phyloP scores from a whole-genome alignment of 2,888 invertebrate species.

The Drosophila mettleri region DNA sequence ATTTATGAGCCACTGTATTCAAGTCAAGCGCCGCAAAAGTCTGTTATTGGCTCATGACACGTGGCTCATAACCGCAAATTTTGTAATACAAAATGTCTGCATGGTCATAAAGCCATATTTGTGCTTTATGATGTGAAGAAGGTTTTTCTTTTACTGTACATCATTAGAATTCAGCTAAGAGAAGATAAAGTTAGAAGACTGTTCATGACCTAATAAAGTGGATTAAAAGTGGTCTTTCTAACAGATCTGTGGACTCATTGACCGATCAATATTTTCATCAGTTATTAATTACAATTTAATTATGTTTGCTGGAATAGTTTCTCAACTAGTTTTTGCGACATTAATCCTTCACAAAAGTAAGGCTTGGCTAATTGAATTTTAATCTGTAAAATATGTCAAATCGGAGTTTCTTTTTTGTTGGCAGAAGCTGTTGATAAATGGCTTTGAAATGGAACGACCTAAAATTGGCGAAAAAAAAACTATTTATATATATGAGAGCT shows the following conservation, averaged over 20 bases:
- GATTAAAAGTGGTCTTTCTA: too few species aligned
- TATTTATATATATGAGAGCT: neutral
- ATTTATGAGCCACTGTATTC: constrained; percentile 22
- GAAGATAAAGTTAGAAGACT: too few species aligned
- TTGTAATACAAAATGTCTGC: constrained; percentile 6
- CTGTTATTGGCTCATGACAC: constrained; percentile 38
- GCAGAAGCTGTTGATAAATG: constrained; percentile 51
- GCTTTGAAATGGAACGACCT: constrained; percentile 28
- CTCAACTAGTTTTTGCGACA: constrained; percentile 11
- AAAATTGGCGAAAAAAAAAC: constrained; percentile 24
- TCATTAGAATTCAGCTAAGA: neutral
- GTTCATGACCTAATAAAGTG: neutral
- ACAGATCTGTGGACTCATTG: too few species aligned
- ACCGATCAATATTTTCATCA: neutral
- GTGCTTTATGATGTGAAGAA: constrained; percentile 8
- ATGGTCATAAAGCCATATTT: constrained; percentile 42
- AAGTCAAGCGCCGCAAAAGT: constrained; percentile 12
- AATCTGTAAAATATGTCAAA: constrained; percentile 48
- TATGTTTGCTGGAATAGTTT: neutral
- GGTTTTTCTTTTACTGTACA: constrained; percentile 4
- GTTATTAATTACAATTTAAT: neutral
- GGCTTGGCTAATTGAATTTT: constrained; percentile 31
- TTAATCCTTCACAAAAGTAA: constrained; percentile 35
- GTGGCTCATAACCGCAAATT: constrained; percentile 39
- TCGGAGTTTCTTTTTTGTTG: constrained; percentile 27